Evolutionary conservation across 2,113 vertebrate species (phyloP).

Genomic region (Phrynosoma platyrhinos): DNA sequence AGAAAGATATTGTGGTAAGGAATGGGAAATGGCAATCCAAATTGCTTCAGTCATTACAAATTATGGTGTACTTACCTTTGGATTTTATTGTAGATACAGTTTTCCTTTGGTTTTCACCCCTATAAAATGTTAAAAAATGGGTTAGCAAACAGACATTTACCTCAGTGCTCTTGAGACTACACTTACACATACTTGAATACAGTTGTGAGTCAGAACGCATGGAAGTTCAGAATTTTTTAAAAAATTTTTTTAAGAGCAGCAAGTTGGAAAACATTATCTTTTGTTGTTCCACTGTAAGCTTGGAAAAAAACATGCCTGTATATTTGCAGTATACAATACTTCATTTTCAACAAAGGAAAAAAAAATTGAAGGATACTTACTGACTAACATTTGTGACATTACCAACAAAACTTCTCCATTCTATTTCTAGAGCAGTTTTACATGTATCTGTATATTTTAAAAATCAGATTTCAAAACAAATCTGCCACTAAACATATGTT

Average conservation of each 20-base stretch:
- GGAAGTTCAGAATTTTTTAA: background rate
- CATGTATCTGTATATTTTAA: background rate
- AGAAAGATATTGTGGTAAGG: background rate
- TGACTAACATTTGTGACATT: background rate
- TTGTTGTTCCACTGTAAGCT: background rate
- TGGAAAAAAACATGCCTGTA: background rate
- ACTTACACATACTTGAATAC: background rate
- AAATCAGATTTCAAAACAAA: too few relatives aligned
- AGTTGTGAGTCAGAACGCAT: background rate
- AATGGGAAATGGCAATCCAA: too few relatives aligned
- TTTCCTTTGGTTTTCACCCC: conserved; percentile 74
- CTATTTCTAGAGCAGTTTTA: background rate
- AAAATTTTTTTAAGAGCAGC: background rate
- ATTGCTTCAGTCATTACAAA: background rate
- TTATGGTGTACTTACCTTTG: conserved; percentile 83
- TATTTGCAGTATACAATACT: background rate
- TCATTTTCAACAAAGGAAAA: background rate
- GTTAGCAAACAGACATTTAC: background rate
- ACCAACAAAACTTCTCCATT: background rate
- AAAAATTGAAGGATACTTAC: background rate
- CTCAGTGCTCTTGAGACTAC: background rate
- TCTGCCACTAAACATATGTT: background rate
- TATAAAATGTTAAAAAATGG: conserved; percentile 71
- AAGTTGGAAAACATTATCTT: too few relatives aligned
- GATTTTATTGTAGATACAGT: conserved; percentile 76